phyloP scores from a whole-genome alignment of 2,888 invertebrate genomes.

The Archaeoteleia sp. region DNA sequence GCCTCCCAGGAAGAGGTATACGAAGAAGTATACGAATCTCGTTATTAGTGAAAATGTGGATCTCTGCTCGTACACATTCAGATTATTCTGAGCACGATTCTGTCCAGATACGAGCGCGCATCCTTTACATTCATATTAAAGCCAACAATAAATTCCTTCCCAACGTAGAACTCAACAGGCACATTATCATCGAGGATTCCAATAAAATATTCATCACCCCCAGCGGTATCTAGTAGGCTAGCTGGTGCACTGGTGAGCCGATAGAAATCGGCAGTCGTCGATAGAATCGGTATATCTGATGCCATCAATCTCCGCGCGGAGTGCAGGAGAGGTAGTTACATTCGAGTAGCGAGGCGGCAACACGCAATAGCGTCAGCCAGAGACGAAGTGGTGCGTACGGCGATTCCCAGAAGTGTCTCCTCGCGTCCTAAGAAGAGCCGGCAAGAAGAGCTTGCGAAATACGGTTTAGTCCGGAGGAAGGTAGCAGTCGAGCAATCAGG shows the following conservation, averaged over 20 bases:
- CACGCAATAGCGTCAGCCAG: too few relatives aligned
- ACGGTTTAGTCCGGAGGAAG: conserved; percentile 7
- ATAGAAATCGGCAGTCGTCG: conserved; percentile 18
- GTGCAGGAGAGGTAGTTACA: too few relatives aligned
- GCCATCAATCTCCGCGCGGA: conserved; percentile 24
- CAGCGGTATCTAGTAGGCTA: conserved; percentile 23
- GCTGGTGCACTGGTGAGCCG: conserved; percentile 13
- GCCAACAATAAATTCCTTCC: conserved; percentile 41
- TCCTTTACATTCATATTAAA: conserved; percentile 51
- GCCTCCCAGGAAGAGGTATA: conserved; percentile 29
- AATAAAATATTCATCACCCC: conserved; percentile 46
- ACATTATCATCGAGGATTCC: conserved; percentile 34
- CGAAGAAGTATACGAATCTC: conserved; percentile 39
- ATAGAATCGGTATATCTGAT: conserved; percentile 24
- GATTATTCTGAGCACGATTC: conserved; percentile 51
- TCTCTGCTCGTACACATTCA: conserved; percentile 3
- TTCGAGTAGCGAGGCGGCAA: conserved; percentile 52
- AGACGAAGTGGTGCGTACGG: conserved; percentile 2
- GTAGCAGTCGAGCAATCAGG: conserved; percentile 66
- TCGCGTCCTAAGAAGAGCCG: not conserved
- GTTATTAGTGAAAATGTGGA: conserved; percentile 41
- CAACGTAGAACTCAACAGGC: conserved; percentile 11
- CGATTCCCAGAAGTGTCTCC: conserved; percentile 30
- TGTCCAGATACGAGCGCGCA: conserved; percentile 23
- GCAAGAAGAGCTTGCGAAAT: too few relatives aligned